Evolutionary conservation across 2,797 vertebrate genomes (phyloP).

Genomic region (Bucorvus abyssinicus): DNA sequence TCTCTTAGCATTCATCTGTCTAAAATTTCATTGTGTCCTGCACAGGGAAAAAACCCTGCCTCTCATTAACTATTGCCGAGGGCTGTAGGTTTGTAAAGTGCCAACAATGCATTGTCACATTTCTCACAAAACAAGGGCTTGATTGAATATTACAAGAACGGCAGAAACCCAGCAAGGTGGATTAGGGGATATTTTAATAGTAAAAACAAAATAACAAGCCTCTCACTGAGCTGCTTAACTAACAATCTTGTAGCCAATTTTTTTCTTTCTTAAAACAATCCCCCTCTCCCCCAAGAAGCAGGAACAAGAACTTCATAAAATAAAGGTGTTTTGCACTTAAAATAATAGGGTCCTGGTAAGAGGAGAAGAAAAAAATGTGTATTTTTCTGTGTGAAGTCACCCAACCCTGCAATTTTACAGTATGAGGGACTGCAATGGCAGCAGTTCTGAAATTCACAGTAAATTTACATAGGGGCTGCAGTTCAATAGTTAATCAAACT

Average conservation of each 20-base stretch:
- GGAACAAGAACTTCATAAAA: neutral
- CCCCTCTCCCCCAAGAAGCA: neutral
- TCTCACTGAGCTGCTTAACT: constrained; percentile 2
- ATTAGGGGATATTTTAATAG: constrained; percentile 60
- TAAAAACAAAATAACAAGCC: constrained; percentile 19
- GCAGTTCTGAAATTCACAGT: neutral
- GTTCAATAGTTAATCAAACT: neutral
- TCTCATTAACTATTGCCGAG: constrained; percentile 71
- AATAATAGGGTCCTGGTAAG: neutral
- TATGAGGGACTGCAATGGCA: neutral
- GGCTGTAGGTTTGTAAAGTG: constrained; percentile 69
- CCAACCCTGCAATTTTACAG: neutral
- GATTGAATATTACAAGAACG: constrained; percentile 68
- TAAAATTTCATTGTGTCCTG: constrained; percentile 76
- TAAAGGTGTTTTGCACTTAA: neutral
- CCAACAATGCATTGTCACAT: constrained; percentile 61
- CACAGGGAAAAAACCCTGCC: constrained; percentile 40
- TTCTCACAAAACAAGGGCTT: constrained; percentile 70
- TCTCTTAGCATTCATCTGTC: constrained; percentile 78
- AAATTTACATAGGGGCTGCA: neutral
- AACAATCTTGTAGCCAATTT: neutral
- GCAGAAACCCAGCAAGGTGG: constrained; percentile 44
- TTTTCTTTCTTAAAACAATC: neutral
- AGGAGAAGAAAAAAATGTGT: neutral
- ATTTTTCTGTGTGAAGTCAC: neutral